A percentile compares a stretch with the other conserved stretches of the same genome.
Evolutionary conservation across 2,797 vertebrate genomes (phyloP).

Genomic region (Coreius guichenoti): DNA sequence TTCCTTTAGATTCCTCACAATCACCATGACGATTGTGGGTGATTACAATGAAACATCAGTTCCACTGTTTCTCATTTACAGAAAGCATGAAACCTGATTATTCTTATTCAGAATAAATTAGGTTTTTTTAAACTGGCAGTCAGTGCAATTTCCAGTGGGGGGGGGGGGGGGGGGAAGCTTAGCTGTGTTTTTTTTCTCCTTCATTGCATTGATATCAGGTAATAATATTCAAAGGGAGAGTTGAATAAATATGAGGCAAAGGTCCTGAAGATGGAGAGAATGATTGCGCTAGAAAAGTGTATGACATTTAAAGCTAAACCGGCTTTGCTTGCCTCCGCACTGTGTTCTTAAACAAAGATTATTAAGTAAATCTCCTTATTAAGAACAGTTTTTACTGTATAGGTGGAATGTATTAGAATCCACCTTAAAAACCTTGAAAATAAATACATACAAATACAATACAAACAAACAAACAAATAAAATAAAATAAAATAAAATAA

Average conservation of each 20-base stretch:
- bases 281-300: neutral
- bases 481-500: neutral
- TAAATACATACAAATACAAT: neutral
- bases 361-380: neutral
- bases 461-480: too few relatives aligned
- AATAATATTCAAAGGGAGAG: conserved; percentile 30
- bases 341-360: neutral
- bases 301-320: conserved; percentile 28
- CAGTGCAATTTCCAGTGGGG: conserved; percentile 12
- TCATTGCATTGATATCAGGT: conserved; percentile 21
- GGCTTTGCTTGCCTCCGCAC: neutral
- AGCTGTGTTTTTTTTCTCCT: neutral
- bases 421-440: neutral
- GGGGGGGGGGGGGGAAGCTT: neutral
- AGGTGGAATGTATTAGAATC: neutral
- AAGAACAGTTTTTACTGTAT: neutral
- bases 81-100: conserved; percentile 59
- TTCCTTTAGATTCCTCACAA: conserved; percentile 53
- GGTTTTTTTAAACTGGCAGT: conserved; percentile 53
- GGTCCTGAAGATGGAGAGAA: conserved; percentile 11
- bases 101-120: conserved; percentile 55
- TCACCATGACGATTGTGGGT: conserved; percentile 46
- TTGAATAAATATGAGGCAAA: conserved; percentile 22
- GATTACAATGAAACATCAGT: conserved; percentile 59
- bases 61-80: conserved; percentile 53